Conservation (phyloP, 2,888 invertebrate genomes). For the Ephialtes manifestator region DNA sequence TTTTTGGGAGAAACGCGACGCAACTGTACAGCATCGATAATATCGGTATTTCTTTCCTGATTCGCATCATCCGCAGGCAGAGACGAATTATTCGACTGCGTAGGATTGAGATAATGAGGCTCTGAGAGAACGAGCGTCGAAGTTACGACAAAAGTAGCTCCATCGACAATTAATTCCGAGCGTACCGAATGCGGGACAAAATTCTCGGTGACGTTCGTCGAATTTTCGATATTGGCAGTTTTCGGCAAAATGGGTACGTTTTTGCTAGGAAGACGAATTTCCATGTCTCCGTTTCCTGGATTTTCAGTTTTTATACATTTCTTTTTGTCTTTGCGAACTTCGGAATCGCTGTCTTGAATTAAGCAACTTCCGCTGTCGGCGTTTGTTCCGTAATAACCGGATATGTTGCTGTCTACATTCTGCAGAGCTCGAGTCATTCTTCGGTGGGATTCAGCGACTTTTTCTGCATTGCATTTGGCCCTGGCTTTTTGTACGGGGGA, state of each 20-base stretch:
- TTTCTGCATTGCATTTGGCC: conserved; percentile 81
- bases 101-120: conserved; percentile 66
- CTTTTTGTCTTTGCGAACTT: conserved; percentile 6
- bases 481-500: conserved; percentile 84
- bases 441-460: conserved; percentile 76
- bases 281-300: background rate
- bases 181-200: conserved; percentile 77
- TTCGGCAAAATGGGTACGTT: background rate
- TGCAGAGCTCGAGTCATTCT: conserved; percentile 77
- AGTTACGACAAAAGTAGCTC: conserved; percentile 81
- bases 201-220: conserved; percentile 47
- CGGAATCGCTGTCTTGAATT: conserved; percentile 17
- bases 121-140: conserved; percentile 79
- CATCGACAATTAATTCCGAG: conserved; percentile 80
- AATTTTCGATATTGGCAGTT: conserved; percentile 20
- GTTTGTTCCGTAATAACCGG: conserved; percentile 69
- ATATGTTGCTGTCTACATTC: conserved; percentile 76
- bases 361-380: conserved; percentile 61
- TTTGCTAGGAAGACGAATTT: conserved; percentile 28
- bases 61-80: conserved; percentile 70
- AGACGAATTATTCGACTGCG: conserved; percentile 32
- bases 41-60: conserved; percentile 80
- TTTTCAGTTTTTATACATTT: conserved; percentile 8
- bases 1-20: conserved; percentile 77
- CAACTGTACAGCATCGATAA: conserved; percentile 82